Percentiles rank a stretch among this genome's conserved stretches.
These are phyloP conservation scores for Aegotheles bennettii DNA, from an alignment of 2,113 vertebrate species.

Conservation along the genomic window DNA sequence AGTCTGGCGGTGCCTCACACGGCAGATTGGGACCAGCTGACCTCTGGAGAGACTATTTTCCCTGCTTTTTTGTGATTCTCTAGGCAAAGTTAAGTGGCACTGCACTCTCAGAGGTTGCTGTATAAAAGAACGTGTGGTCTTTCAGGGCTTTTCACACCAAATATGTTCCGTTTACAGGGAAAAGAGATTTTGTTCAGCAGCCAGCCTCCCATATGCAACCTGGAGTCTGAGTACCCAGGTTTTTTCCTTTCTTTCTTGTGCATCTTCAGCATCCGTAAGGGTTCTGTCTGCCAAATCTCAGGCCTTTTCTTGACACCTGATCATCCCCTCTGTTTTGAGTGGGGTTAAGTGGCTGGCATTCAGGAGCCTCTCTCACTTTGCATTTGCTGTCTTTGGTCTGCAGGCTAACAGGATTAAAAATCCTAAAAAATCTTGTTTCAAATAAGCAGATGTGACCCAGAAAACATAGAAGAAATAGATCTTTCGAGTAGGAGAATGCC, in stretches of 20 bases:
- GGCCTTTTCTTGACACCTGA: constrained; percentile 58
- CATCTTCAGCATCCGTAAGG: constrained; percentile 41
- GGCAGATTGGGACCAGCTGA: background rate
- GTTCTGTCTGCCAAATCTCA: constrained; percentile 56
- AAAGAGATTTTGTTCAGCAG: constrained; percentile 63
- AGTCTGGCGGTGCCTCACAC: background rate
- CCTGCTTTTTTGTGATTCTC: background rate
- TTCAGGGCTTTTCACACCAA: constrained; percentile 64
- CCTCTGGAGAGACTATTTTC: background rate
- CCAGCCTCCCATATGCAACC: constrained; percentile 65
- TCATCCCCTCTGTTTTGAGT: constrained; percentile 59
- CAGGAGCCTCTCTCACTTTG: constrained; percentile 53
- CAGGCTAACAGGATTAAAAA: constrained; percentile 67
- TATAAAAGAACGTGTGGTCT: constrained; percentile 54
- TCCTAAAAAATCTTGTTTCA: constrained; percentile 64
- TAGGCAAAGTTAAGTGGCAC: background rate
- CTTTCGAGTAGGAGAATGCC: constrained; percentile 68
- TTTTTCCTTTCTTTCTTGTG: constrained; percentile 59
- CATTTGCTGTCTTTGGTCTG: constrained; percentile 59
- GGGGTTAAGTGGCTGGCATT: constrained; percentile 60
- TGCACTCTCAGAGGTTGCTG: constrained; percentile 25
- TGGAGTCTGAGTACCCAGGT: constrained; percentile 58
- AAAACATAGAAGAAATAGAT: constrained; percentile 68
- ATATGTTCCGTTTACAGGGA: constrained; percentile 61
- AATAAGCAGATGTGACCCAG: constrained; percentile 67